These are phyloP conservation scores for Pemphigus obesinymphae DNA, from an alignment of 1,140 invertebrate genomes.

Conservation along the genomic window DNA sequence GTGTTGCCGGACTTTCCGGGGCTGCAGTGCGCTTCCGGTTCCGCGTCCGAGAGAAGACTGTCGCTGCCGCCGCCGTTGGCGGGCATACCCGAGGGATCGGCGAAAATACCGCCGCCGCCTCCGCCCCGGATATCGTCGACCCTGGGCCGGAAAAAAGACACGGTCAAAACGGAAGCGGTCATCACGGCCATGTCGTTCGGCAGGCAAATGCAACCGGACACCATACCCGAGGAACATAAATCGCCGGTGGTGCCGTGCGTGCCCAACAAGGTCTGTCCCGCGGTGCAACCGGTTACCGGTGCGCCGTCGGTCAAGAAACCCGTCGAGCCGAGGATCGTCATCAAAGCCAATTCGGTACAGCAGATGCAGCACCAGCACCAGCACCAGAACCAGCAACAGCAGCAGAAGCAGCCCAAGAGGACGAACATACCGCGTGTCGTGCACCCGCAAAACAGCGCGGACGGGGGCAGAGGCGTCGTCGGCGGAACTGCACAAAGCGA, in stretches of 20 bases:
- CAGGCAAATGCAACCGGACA: background rate
- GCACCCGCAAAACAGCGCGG: conserved; percentile 18
- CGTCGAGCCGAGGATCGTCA: background rate
- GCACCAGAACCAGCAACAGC: background rate
- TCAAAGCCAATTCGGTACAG: background rate
- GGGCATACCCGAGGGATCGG: conserved; percentile 51
- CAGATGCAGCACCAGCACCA: background rate
- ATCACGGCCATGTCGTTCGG: background rate
- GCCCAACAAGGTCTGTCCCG: conserved; percentile 5
- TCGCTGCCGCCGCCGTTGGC: conserved; percentile 54
- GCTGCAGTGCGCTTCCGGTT: conserved; percentile 44
- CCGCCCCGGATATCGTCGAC: conserved; percentile 61
- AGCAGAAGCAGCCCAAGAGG: background rate
- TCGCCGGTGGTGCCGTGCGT: conserved; percentile 19
- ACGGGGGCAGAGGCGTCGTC: too few relatives aligned
- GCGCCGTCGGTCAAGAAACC: background rate
- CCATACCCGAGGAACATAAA: conserved; percentile 9
- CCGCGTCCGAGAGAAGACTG: conserved; percentile 49
- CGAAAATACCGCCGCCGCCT: conserved; percentile 59
- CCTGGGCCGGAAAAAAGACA: conserved; percentile 53
- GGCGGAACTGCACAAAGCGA: background rate
- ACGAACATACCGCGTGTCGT: conserved; percentile 22
- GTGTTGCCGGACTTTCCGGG: conserved; percentile 69
- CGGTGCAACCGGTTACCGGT: background rate
- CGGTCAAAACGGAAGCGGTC: background rate